Base-by-base conservation (phyloP, 1,140 invertebrate species). In the Trichonephila clavipes region DNA sequence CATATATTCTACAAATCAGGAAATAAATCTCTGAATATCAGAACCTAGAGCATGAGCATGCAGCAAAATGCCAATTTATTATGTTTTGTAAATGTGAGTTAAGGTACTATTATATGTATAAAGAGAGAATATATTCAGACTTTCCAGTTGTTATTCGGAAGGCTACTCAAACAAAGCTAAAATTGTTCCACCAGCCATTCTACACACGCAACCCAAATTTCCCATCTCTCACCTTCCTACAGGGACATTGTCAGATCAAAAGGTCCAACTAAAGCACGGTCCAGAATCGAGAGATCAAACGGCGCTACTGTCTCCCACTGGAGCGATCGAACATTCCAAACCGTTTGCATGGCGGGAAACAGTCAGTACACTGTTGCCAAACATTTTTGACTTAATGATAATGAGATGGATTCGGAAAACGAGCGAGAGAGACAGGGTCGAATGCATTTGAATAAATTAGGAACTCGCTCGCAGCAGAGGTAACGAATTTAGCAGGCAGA, bases 391-490 rank as follows among this genome's bases (percentile, higher is more conserved):
- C 58, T 66, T 92, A 92, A 92, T 92, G 90, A 92, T 92, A 85
- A 92, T 92, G 81, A 92, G 82, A 81, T n/a, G 44, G 58, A 8
- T 61, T 18, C 24, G n/a, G 19, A 58, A n/a, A 44, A 28, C 44
- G 62, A 64, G n/a, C 18, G 64, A 3, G 28, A 61, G 87, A 58
- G 90, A 85, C 90, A 85, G 89, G 90, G 82, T 85, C 90, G 90
- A 92, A 92, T 85, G 90, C 62, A 92, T 92, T 92, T 85, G 90
- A 92, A 92, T 92, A 92, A 92, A 92, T 92, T 92, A 92, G 62
- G 82, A 12, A 61, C 81, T 28, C 10, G 51, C 51, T n/a, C 19
- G 90, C 19, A 51, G 77, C 7, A 51, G n/a, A 59, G 90, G 59
- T 92, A 92, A 92, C 90, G 90, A 92, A 66, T 40, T 92, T 92